A percentile compares a stretch with the other conserved stretches of the same genome.
These are phyloP conservation scores for Salvelinus namaycush DNA, from an alignment of 2,113 vertebrate species.

Conservation along the genomic window DNA sequence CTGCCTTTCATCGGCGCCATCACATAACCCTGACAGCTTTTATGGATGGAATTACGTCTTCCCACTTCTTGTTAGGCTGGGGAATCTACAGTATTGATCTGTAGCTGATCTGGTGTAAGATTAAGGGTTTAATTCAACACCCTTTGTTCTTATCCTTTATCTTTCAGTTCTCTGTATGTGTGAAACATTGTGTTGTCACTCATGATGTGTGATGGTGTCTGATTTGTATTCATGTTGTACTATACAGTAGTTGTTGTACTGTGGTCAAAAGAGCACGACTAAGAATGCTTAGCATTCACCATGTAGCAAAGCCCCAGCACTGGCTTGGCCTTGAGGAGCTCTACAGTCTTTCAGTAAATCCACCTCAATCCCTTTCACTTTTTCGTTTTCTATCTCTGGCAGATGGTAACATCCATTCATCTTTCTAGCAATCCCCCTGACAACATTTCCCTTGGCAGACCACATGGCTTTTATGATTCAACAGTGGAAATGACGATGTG, in stretches of 20 bases:
- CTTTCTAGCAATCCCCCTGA: background rate
- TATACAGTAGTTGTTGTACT: background rate
- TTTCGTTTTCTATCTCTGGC: conserved; percentile 19
- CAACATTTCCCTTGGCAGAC: conserved; percentile 26
- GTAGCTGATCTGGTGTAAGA: background rate
- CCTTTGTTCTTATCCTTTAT: background rate
- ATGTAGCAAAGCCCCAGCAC: background rate
- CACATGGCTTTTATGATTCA: conserved; percentile 22
- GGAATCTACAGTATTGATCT: conserved; percentile 42
- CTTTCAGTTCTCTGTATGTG: background rate
- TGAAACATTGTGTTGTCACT: background rate
- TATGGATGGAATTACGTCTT: conserved; percentile 24
- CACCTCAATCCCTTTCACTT: background rate
- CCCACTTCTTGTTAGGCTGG: conserved; percentile 11
- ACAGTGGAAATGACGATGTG: background rate
- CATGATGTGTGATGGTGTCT: background rate
- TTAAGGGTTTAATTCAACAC: background rate
- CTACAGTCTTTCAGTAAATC: background rate
- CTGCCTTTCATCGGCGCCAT: conserved; percentile 48
- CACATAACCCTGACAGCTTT: conserved; percentile 50
- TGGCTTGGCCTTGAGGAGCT: conserved; percentile 13
- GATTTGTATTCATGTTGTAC: background rate
- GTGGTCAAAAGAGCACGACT: conserved; percentile 20
- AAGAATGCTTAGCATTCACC: background rate
- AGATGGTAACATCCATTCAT: conserved; percentile 13